phyloP scores from a whole-genome alignment of 2,797 vertebrate genomes.

The Neosilurus hyrtlii region DNA sequence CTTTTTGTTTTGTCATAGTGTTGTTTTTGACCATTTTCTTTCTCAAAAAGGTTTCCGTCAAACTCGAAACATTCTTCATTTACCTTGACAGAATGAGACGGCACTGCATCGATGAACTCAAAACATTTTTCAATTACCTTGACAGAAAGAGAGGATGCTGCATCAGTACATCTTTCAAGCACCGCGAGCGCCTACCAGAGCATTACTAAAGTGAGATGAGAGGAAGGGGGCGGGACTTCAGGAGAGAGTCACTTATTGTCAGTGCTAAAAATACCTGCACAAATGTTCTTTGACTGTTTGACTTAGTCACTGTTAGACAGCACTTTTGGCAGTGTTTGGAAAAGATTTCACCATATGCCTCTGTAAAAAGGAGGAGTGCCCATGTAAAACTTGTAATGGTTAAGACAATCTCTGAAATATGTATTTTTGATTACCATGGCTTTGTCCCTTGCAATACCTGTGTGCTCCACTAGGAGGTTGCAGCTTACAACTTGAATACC shows the following conservation, averaged over 20 bases:
- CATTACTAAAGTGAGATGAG: neutral
- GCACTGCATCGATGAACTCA: neutral
- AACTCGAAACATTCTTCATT: neutral
- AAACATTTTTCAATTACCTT: conserved; percentile 14
- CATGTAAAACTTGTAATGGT: neutral
- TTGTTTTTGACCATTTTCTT: neutral
- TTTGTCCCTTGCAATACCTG: neutral
- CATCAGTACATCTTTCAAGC: conserved; percentile 17
- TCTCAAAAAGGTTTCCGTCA: neutral
- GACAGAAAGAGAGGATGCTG: neutral
- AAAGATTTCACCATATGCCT: too few species aligned
- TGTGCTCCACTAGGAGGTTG: conserved; percentile 5
- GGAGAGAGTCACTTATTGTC: neutral
- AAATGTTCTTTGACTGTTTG: neutral
- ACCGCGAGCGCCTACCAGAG: neutral
- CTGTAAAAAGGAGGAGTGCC: neutral
- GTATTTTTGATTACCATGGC: neutral
- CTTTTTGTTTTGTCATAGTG: neutral
- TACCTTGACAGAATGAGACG: conserved; percentile 5
- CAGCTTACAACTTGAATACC: neutral
- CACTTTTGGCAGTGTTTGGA: neutral
- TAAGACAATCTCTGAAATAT: neutral
- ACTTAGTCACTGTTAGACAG: neutral
- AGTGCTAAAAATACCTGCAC: too few species aligned
- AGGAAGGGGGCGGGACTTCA: neutral